These are phyloP conservation scores for Plotosus lineatus DNA, from an alignment of 2,113 vertebrate species.

Conservation along the genomic window DNA sequence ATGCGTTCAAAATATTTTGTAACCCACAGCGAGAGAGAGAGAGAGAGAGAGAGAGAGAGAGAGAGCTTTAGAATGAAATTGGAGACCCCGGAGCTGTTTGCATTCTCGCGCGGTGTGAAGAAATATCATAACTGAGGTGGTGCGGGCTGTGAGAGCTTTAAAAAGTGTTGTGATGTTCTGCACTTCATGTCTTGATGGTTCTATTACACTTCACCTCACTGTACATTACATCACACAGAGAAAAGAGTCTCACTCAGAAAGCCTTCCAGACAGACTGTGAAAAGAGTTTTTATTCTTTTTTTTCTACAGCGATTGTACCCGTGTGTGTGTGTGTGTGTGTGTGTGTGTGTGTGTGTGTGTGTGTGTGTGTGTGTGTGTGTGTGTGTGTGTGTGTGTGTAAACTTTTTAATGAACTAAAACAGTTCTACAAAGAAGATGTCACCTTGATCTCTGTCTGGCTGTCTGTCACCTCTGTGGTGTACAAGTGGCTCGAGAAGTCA, in stretches of 20 bases:
- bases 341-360: not conserved
- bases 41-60: too few relatives aligned
- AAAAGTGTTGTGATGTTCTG: not conserved
- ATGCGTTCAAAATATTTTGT: too few relatives aligned
- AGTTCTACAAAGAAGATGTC: conserved; percentile 8
- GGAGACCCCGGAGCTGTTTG: not conserved
- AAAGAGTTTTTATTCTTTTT: too few relatives aligned
- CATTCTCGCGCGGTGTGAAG: not conserved
- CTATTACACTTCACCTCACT: not conserved
- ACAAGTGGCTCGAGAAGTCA: not conserved
- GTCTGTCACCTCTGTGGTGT: conserved; percentile 11
- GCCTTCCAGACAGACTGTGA: conserved; percentile 37
- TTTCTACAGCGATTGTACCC: conserved; percentile 31
- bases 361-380: conserved; percentile 2
- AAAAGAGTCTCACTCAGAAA: conserved; percentile 12
- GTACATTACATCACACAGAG: not conserved
- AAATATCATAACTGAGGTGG: not conserved
- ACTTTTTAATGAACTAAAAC: not conserved
- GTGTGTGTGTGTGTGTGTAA: not conserved
- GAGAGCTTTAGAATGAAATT: not conserved
- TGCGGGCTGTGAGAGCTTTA: not conserved
- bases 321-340: conserved; percentile 14
- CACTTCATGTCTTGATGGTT: not conserved
- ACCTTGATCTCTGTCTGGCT: conserved; percentile 11
- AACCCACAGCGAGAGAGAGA: too few relatives aligned